Percentiles rank a stretch among this genome's conserved stretches.
These are phyloP conservation scores for Teinopalpus imperialis DNA, from an alignment of 2,888 invertebrate species.

Conservation along the genomic window DNA sequence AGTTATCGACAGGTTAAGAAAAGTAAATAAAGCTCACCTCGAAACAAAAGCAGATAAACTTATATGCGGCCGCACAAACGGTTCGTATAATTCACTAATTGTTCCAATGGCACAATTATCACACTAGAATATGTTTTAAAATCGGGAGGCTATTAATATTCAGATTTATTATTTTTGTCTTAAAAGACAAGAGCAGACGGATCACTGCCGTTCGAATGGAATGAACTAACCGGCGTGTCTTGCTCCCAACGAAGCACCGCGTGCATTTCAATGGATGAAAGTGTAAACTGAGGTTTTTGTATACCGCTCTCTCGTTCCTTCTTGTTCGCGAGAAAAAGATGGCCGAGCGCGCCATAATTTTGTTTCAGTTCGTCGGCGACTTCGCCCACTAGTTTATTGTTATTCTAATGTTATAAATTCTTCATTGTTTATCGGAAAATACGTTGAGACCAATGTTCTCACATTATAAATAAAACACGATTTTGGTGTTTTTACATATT, in stretches of 20 bases:
- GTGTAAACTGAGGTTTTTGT: slow-evolving; percentile 79
- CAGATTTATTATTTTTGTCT: slow-evolving; percentile 61
- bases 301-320: slow-evolving; percentile 68
- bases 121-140: slow-evolving; percentile 40
- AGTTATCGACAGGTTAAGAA: slow-evolving; percentile 14
- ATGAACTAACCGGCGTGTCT: slow-evolving; percentile 54
- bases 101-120: slow-evolving; percentile 37
- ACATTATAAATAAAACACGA: slow-evolving; percentile 52
- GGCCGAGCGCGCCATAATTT: slow-evolving; percentile 48
- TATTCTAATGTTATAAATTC: too few species aligned
- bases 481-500: slow-evolving; percentile 68
- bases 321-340: slow-evolving; percentile 53
- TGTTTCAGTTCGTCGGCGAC: slow-evolving; percentile 59
- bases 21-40: slow-evolving; percentile 30
- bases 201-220: slow-evolving; percentile 59
- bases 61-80: slow-evolving; percentile 18
- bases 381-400: slow-evolving; percentile 72
- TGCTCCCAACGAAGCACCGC: slow-evolving; percentile 69
- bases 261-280: slow-evolving; percentile 80
- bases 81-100: slow-evolving; percentile 29
- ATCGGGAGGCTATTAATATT: slow-evolving; percentile 39
- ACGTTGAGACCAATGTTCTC: too few species aligned
- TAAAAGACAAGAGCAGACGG: slow-evolving; percentile 56
- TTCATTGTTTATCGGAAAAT: too few species aligned
- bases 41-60: slow-evolving; percentile 17